Evolutionary conservation across 1,140 invertebrate species (phyloP), one percentile per base, ranked within the genome.

Genomic region (Scylla paramamosain): DNA sequence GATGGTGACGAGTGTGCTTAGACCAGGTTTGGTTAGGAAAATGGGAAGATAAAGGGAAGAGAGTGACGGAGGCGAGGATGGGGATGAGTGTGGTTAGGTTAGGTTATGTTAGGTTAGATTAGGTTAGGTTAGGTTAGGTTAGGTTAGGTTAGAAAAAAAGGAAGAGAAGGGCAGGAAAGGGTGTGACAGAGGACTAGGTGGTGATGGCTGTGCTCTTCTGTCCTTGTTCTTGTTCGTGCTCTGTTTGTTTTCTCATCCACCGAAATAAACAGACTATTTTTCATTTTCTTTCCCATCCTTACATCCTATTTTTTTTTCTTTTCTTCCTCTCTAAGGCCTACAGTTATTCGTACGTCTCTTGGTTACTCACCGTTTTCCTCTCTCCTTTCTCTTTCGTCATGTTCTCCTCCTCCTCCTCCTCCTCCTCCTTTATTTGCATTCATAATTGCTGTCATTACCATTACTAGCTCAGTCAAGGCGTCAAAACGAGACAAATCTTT

Each of bases 371-470:
- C 32, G 3, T 39, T 86, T 1, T 29, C 29, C 32, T n/a, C 86
- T 46, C 29, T 12, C 32, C 45, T 10, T 88, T 10, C 86, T 88
- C 84, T 16, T 86, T n/a, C 84, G 0, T n/a, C 84, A 0, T 28
- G 2, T 88, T 29, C 86, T 88, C 86, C 86, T 88, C 86, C 86
- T 88, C 31, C 31, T 88, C 86, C 31, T 88, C 45, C n/a, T 88
- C 86, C 28, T 88, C 86, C 86, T 88, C 86, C 86, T 88, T 10
- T n/a, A 29, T 86, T 39, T 86, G 84, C 84, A 45, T 46, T 88
- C n/a, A 39, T 46, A 88, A 45, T 32, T 32, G 4, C 31, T n/a
- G 67, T 77, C 25, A 77, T 77, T n/a, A 77, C 20, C 67, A 77
- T 77, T 77, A 77, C 20, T 77, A 25, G 1, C n/a, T 77, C 25